Evolutionary conservation across 2,797 vertebrate genomes (phyloP).

Genomic region (Rhinichthys osculus): DNA sequence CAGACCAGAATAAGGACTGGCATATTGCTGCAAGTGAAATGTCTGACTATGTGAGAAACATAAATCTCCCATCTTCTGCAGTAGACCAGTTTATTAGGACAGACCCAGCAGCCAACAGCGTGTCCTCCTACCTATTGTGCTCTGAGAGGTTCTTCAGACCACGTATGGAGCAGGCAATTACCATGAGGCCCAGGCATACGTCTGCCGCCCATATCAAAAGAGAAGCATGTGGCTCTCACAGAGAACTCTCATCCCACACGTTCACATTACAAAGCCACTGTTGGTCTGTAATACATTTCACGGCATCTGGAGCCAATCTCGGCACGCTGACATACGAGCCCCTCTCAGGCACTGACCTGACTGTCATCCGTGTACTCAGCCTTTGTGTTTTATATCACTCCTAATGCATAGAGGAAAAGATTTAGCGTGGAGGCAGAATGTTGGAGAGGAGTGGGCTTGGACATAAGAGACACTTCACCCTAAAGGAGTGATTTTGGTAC

Average conservation of each 20-base stretch:
- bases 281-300: constrained; percentile 70
- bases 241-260: constrained; percentile 60
- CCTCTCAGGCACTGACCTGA: constrained; percentile 65
- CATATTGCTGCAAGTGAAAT: neutral
- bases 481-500: constrained; percentile 47
- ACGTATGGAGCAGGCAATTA: constrained; percentile 54
- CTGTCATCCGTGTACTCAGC: constrained; percentile 55
- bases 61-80: constrained; percentile 54
- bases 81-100: constrained; percentile 54
- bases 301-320: constrained; percentile 79
- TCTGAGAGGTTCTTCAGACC: constrained; percentile 22
- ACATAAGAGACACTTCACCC: constrained; percentile 55
- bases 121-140: constrained; percentile 39
- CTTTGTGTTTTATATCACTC: constrained; percentile 66
- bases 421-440: constrained; percentile 40
- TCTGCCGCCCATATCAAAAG: constrained; percentile 40
- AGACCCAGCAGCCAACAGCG: constrained; percentile 62
- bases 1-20: neutral
- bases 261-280: constrained; percentile 71
- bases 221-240: constrained; percentile 35
- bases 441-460: constrained; percentile 26
- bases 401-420: constrained; percentile 54
- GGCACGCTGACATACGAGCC: constrained; percentile 64
- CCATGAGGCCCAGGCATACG: constrained; percentile 43
- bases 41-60: neutral